A percentile compares a stretch with the other conserved stretches of the same genome.
phyloP scores from a whole-genome alignment of 1,140 invertebrate species.

The Latrodectus geometricus region DNA sequence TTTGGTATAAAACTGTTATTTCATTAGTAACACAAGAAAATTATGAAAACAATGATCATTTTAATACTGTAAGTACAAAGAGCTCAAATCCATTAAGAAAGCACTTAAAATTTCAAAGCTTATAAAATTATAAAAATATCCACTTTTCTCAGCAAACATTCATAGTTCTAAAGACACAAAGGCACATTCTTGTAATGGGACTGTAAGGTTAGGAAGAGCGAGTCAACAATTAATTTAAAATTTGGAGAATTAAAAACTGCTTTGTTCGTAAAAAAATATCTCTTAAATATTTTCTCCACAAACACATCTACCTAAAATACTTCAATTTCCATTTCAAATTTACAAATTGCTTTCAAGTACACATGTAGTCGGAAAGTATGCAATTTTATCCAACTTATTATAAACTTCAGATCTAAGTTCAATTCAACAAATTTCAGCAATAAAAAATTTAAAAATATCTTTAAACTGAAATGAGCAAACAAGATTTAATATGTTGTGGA shows the following conservation, averaged over 20 bases:
- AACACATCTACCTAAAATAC: background rate
- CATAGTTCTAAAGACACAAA: constrained; percentile 37
- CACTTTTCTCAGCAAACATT: constrained; percentile 30
- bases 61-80: constrained; percentile 60
- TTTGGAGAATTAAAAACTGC: constrained; percentile 31
- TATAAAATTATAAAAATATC: constrained; percentile 46
- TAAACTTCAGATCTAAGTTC: background rate
- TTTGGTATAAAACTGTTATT: background rate
- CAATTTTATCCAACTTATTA: background rate
- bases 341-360: background rate
- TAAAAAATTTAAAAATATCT: constrained; percentile 17
- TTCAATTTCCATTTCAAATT: background rate
- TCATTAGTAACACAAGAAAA: background rate
- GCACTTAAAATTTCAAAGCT: constrained; percentile 10
- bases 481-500: constrained; percentile 19
- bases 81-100: constrained; percentile 48
- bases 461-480: background rate
- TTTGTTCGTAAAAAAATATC: constrained; percentile 61
- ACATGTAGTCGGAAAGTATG: no score
- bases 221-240: constrained; percentile 34
- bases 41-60: constrained; percentile 22
- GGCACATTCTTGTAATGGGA: constrained; percentile 49
- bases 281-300: background rate
- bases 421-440: constrained; percentile 3
- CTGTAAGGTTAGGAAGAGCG: constrained; percentile 9